Evolutionary conservation across 2,797 vertebrate species (phyloP).

Genomic region (Vireo griseus): DNA sequence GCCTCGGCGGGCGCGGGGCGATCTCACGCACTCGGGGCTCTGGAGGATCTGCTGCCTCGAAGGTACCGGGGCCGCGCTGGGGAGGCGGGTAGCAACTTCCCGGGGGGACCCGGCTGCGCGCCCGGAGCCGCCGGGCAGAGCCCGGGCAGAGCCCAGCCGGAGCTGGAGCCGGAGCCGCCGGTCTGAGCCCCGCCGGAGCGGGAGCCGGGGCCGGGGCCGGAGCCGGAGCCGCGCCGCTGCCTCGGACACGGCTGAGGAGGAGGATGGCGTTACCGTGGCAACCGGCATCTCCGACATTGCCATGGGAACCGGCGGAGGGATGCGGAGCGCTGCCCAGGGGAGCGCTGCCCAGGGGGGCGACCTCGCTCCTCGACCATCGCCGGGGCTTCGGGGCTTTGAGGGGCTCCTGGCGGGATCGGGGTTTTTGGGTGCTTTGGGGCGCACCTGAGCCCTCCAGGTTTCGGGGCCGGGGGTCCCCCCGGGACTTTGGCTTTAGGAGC

Average conservation of each 20-base stretch:
- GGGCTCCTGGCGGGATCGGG: neutral
- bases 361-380: neutral
- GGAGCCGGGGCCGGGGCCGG: neutral
- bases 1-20: conserved; percentile 70
- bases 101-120: neutral
- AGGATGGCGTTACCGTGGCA: conserved; percentile 90
- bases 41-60: conserved; percentile 89
- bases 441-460: neutral
- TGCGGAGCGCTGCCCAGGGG: conserved; percentile 56
- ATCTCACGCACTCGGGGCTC: conserved; percentile 76
- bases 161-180: neutral
- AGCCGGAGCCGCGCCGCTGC: neutral
- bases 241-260: conserved; percentile 59
- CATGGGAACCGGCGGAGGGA: conserved; percentile 88
- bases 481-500: neutral
- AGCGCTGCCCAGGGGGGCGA: neutral
- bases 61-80: conserved; percentile 73
- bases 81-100: conserved; percentile 14
- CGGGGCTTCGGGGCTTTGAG: neutral
- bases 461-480: neutral
- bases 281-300: conserved; percentile 88
- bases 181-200: neutral
- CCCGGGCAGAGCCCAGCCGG: neutral
- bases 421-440: neutral
- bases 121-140: neutral